A percentile compares a stretch with the other conserved stretches of the same genome.
Evolutionary conservation across 2,888 invertebrate genomes (phyloP).

Genomic region (Synergus laeviventris): DNA sequence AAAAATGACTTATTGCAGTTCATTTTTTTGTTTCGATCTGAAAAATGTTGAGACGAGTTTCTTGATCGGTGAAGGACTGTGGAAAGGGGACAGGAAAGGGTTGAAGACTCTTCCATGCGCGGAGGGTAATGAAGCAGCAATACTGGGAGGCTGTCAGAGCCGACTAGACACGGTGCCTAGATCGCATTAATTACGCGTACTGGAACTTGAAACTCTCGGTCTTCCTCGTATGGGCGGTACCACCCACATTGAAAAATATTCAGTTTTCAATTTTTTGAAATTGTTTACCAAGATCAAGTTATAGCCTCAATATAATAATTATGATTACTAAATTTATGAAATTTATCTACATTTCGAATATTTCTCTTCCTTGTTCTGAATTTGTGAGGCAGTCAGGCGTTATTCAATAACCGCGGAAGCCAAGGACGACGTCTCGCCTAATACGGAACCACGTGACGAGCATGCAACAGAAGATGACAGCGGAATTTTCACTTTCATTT

Average conservation of each 20-base stretch:
- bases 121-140: conserved; percentile 63
- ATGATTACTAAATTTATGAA: too few relatives aligned
- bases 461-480: conserved; percentile 25
- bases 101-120: conserved; percentile 19
- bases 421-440: conserved; percentile 19
- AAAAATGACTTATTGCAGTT: too few relatives aligned
- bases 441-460: conserved; percentile 32
- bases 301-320: background rate
- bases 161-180: conserved; percentile 48
- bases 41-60: conserved; percentile 3
- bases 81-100: background rate
- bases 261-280: background rate
- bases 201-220: conserved; percentile 53
- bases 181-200: conserved; percentile 70
- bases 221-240: conserved; percentile 47
- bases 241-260: conserved; percentile 54
- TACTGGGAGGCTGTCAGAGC: conserved; percentile 46
- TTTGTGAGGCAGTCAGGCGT: background rate
- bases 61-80: background rate
- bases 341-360: too few relatives aligned
- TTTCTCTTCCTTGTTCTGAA: background rate
- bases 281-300: background rate
- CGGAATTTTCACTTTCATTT: conserved; percentile 35
- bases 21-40: background rate
- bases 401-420: conserved; percentile 28